Conservation (phyloP, 2,113 vertebrate genomes). For the Heterochromis multidens region DNA sequence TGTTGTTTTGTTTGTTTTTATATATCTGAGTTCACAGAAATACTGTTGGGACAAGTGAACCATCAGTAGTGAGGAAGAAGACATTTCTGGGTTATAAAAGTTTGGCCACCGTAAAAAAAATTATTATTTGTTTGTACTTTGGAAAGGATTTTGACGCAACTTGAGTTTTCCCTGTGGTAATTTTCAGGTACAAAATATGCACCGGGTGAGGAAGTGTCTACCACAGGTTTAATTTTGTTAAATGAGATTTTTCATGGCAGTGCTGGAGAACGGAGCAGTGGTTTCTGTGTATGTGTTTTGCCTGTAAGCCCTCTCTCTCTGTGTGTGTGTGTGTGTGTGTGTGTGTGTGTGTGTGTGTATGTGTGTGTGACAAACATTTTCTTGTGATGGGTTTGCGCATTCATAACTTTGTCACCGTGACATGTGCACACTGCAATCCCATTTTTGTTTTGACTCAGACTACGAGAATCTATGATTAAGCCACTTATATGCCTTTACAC, state of each 20-base stretch:
- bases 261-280: neutral
- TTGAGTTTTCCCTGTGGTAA: neutral
- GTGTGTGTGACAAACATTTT: neutral
- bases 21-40: neutral
- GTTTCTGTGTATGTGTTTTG: neutral
- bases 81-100: neutral
- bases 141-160: neutral
- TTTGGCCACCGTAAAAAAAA: neutral
- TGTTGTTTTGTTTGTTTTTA: neutral
- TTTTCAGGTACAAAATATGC: neutral
- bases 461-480: constrained; percentile 13
- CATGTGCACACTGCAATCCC: constrained; percentile 1
- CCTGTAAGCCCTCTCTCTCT: neutral
- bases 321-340: neutral
- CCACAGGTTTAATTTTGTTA: constrained; percentile 26
- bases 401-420: neutral
- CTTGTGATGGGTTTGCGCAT: neutral
- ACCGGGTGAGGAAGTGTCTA: neutral
- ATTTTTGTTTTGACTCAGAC: constrained; percentile 11
- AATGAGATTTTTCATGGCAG: constrained; percentile 14
- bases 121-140: constrained; percentile 15
- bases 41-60: neutral
- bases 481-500: neutral
- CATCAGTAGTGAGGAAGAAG: neutral
- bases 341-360: neutral